These are phyloP conservation scores for Sphenodon punctatus DNA, from an alignment of 2,797 vertebrate species.

Conservation along the genomic window DNA sequence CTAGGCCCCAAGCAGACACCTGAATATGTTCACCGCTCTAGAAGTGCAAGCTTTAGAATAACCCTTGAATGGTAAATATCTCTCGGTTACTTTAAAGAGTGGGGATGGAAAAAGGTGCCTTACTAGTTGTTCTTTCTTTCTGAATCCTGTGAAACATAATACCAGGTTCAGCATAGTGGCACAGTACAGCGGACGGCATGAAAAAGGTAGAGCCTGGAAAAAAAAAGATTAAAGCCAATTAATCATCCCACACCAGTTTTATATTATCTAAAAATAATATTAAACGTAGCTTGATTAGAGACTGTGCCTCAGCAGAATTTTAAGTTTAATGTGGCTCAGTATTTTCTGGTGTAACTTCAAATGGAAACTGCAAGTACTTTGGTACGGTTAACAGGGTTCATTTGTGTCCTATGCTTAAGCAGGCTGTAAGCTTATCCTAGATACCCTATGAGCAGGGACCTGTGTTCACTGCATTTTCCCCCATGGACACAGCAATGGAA, in stretches of 20 bases:
- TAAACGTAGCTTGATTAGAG: not conserved
- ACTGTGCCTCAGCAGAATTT: not conserved
- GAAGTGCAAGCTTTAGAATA: rapidly evolving
- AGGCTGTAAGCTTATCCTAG: no score
- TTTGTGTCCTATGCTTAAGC: no score
- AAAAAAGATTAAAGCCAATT: constrained; percentile 15
- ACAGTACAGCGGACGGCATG: constrained; percentile 91
- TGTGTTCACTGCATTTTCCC: no score
- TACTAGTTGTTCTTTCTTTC: constrained; percentile 95
- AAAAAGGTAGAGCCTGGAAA: constrained; percentile 89
- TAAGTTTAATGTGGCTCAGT: no score
- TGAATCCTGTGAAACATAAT: constrained; percentile 95
- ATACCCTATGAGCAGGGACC: no score
- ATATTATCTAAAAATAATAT: not conserved
- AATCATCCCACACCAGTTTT: not conserved
- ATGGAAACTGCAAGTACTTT: no score
- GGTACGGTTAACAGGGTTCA: no score
- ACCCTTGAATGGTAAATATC: not conserved
- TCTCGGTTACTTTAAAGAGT: not conserved
- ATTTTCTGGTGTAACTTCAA: no score
- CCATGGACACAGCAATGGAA: no score
- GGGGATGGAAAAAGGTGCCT: constrained; percentile 59
- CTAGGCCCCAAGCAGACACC: not conserved
- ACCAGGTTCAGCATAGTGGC: constrained; percentile 92
- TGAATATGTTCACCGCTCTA: not conserved